phyloP scores from a whole-genome alignment of 2,888 invertebrate genomes.

The Lottia gigantea region DNA sequence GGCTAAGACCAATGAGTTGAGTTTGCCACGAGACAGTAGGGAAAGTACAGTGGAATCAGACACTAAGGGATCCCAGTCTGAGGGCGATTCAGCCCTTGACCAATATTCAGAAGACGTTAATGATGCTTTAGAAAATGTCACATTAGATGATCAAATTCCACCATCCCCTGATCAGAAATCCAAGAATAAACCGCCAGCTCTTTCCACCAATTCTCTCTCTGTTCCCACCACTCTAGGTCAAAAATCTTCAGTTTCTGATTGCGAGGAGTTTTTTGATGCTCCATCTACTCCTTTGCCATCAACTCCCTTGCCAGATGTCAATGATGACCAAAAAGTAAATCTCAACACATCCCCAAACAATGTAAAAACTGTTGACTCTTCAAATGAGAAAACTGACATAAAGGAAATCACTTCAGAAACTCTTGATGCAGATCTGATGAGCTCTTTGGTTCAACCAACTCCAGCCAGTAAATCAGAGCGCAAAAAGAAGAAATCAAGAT shows the following conservation, averaged over 20 bases:
- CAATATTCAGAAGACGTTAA: slow-evolving; percentile 2
- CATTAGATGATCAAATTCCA: not conserved
- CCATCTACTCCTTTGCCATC: not conserved
- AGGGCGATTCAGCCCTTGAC: not conserved
- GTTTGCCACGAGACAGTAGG: not conserved
- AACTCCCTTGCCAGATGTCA: not conserved
- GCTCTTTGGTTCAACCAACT: not conserved
- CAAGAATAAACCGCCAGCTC: too few relatives aligned
- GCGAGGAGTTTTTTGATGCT: not conserved
- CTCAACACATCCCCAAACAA: not conserved
- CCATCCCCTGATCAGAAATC: not conserved
- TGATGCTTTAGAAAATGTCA: slow-evolving; percentile 3
- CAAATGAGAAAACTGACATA: not conserved
- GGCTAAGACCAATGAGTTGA: not conserved
- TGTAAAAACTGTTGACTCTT: not conserved
- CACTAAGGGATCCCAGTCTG: not conserved
- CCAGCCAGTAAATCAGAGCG: not conserved
- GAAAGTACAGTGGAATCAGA: slow-evolving; percentile 1
- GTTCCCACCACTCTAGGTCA: too few relatives aligned
- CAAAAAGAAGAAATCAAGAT: not conserved
- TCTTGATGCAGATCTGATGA: not conserved
- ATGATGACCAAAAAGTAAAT: not conserved
- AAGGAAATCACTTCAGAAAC: not conserved
- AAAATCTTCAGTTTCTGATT: not conserved
- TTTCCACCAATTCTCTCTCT: too few relatives aligned